Evolutionary conservation across 2,797 vertebrate genomes (phyloP).

Genomic region (Brotogeris chrysoptera): DNA sequence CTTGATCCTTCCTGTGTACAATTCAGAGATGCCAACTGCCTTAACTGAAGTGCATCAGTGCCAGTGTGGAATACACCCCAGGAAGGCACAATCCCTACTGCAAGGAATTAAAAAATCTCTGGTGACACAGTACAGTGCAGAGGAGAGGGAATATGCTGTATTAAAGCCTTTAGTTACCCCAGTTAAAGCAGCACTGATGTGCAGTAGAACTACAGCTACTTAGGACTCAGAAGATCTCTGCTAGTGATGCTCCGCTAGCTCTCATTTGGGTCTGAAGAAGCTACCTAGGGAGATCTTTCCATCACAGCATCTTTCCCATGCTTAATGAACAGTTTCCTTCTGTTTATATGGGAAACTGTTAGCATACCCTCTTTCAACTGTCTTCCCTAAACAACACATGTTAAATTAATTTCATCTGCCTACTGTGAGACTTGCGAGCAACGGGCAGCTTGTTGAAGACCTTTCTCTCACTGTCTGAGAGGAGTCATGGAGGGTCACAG

Average conservation of each 20-base stretch:
- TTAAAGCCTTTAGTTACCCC: not conserved
- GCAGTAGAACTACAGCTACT: not conserved
- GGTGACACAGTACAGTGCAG: not conserved
- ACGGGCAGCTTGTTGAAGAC: constrained; percentile 17
- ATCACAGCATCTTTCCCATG: not conserved
- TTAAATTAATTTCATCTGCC: not conserved
- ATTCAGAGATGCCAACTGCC: not conserved
- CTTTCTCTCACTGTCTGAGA: not conserved
- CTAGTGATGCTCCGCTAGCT: not conserved
- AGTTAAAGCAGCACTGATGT: not conserved
- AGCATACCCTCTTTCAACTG: not conserved
- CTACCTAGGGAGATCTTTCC: not conserved
- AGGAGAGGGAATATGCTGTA: not conserved
- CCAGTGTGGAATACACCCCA: not conserved
- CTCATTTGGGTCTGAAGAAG: not conserved
- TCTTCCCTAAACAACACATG: not conserved
- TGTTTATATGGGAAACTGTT: not conserved
- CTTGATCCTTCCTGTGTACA: not conserved
- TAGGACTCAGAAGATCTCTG: not conserved
- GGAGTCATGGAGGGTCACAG: not conserved
- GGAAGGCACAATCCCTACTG: not conserved
- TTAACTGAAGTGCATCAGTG: not conserved
- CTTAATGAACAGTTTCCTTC: constrained; percentile 14
- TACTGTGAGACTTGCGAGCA: not conserved
- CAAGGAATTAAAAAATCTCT: not conserved